These are phyloP conservation scores for Thereva nobilitata DNA, from an alignment of 2,888 invertebrate species.

Conservation along the genomic window DNA sequence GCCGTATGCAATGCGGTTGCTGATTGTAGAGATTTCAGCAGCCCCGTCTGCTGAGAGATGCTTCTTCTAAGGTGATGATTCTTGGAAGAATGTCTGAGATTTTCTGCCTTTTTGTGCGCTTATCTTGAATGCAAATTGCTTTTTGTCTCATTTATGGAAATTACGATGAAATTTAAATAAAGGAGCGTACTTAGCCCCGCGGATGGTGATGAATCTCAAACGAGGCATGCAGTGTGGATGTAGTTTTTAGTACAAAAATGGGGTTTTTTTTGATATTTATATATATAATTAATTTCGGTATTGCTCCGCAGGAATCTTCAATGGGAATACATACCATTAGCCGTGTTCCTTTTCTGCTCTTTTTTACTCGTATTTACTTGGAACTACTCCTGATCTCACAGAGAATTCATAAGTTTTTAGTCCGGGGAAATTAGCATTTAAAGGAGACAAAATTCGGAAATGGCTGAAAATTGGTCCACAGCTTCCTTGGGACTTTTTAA, in stretches of 20 bases:
- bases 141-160: slow-evolving; percentile 30
- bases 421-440: no score
- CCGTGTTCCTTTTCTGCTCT: no score
- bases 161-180: slow-evolving; percentile 19
- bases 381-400: no score
- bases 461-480: no score
- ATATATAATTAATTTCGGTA: not conserved
- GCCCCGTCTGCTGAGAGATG: slow-evolving; percentile 12
- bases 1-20: slow-evolving; percentile 5
- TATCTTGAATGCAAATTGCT: slow-evolving; percentile 27
- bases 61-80: slow-evolving; percentile 34
- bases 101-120: slow-evolving; percentile 5
- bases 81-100: slow-evolving; percentile 29
- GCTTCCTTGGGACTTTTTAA: no score
- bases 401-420: no score
- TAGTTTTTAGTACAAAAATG: not conserved
- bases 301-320: no score
- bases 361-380: no score
- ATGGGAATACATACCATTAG: no score
- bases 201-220: slow-evolving; percentile 27
- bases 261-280: not conserved
- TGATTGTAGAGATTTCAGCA: slow-evolving; percentile 8
- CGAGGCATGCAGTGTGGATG: slow-evolving; percentile 1
- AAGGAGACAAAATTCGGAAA: no score
- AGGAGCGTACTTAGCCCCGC: slow-evolving; percentile 8